These are phyloP conservation scores for Dissostichus mawsoni DNA, from an alignment of 2,113 vertebrate species.

Conservation along the genomic window DNA sequence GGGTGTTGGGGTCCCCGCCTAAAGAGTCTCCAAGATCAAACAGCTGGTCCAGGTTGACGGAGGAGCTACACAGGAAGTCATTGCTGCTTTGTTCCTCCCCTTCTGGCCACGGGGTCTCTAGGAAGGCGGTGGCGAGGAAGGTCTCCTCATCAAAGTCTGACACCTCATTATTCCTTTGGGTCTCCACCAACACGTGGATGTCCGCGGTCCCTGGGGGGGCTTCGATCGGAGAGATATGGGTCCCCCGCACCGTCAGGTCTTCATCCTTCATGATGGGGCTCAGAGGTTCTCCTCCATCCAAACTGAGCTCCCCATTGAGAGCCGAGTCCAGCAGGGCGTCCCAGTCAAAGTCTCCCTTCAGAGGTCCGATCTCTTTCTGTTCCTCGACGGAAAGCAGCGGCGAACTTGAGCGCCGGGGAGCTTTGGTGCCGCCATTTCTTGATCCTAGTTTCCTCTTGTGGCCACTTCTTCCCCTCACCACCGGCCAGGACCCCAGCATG, in stretches of 20 bases:
- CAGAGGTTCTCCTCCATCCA: conserved; percentile 86
- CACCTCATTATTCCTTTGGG: conserved; percentile 74
- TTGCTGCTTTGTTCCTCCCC: conserved; percentile 83
- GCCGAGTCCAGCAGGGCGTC: conserved; percentile 90
- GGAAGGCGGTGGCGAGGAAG: conserved; percentile 90
- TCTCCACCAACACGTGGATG: conserved; percentile 70
- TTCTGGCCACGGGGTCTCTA: conserved; percentile 93
- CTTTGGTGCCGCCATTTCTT: conserved; percentile 80
- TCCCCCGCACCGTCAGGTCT: conserved; percentile 85
- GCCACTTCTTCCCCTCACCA: conserved; percentile 56
- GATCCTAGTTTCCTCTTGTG: conserved; percentile 86
- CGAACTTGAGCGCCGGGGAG: conserved; percentile 79
- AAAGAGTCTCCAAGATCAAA: conserved; percentile 86
- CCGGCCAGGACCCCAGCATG: conserved; percentile 78
- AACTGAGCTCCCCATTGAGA: conserved; percentile 86
- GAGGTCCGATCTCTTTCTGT: conserved; percentile 87
- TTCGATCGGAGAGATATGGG: conserved; percentile 60
- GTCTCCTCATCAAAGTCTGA: conserved; percentile 91
- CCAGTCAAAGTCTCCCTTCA: conserved; percentile 97
- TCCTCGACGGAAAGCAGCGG: conserved; percentile 88
- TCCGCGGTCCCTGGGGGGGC: conserved; percentile 21
- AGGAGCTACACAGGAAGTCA: conserved; percentile 84
- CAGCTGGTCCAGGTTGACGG: conserved; percentile 87
- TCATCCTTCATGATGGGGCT: conserved; percentile 80
- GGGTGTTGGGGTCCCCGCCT: conserved; percentile 79